phyloP scores from a whole-genome alignment of 2,113 vertebrate species.

The Alectura lathami region DNA sequence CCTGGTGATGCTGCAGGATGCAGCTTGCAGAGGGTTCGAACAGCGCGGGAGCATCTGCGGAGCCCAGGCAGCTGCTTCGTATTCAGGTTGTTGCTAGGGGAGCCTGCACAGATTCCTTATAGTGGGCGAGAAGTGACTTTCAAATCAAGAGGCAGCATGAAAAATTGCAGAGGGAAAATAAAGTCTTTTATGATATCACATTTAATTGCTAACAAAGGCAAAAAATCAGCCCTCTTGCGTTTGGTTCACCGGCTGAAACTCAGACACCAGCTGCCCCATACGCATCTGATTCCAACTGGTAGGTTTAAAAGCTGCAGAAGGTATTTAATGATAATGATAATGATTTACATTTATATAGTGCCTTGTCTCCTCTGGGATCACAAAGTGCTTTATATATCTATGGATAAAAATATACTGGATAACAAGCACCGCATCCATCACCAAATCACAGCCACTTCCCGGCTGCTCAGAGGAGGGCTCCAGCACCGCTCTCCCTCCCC shows the following conservation, averaged over 20 bases:
- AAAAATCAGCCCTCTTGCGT: neutral
- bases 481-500: neutral
- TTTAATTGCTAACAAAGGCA: slow-evolving; percentile 39
- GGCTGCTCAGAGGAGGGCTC: neutral
- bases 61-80: neutral
- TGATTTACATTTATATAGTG: slow-evolving; percentile 66
- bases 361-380: slow-evolving; percentile 32
- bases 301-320: slow-evolving; percentile 53
- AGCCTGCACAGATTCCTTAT: neutral
- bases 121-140: slow-evolving; percentile 18
- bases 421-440: slow-evolving; percentile 26
- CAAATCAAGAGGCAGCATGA: neutral
- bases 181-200: neutral
- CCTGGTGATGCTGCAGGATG: accelerated
- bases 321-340: slow-evolving; percentile 67
- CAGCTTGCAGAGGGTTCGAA: accelerated
- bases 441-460: slow-evolving; percentile 1
- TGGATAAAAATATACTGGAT: slow-evolving; percentile 34
- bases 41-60: accelerated
- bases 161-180: neutral
- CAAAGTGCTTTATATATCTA: slow-evolving; percentile 30
- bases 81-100: neutral
- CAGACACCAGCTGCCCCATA: neutral
- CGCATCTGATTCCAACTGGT: neutral
- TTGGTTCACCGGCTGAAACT: neutral